Evolutionary conservation across 2,797 vertebrate genomes (phyloP), one percentile per base, ranked within the genome.

Genomic region (Pangasius sanitwongsei): DNA sequence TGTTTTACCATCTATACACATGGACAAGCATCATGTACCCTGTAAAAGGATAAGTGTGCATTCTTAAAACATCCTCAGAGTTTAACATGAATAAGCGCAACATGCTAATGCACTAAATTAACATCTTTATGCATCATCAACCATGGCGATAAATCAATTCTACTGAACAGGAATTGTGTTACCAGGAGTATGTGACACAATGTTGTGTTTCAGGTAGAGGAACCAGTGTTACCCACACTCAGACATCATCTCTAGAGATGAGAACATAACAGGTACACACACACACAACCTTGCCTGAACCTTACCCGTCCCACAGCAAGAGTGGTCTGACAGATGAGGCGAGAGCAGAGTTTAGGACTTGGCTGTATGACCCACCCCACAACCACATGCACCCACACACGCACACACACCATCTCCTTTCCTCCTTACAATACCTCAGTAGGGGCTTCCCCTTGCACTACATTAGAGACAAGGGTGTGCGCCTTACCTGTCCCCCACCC

Each of bases 401-500:
- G 13, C 16, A 59, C 18, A 59, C 18, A 59, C 18, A 59, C 61
- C 28, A n/a, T n/a, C 92, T 90, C 88, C 91, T 90, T 91, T 89
- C 86, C 89, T 92, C 89, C 85, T 48, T 72, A 77, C 69, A 90
- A 84, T 85, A 86, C 87, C 86, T 89, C 88, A 88, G 90, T 88
- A 20, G 48, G 80, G 72, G 78, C 86, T 88, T 90, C 67, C 85
- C 75, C 69, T 85, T 50, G 78, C 59, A 78, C 65, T 96, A 96
- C 95, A 95, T 95, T 92, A 65, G 86, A 77, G 85, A 92, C 90
- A 89, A 89, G 77, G 75, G 72, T 80, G 92, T 92, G 63, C 0
- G 92, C 94, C 90, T 92, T 87, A 89, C 92, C 90, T 94, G 93
- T 94, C 94, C 94, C 88, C 90, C 87, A 96, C 95, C 95, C 1